These are phyloP conservation scores for Glaucomys volans DNA, from an alignment of 2,113 vertebrate genomes.

Conservation along the genomic window DNA sequence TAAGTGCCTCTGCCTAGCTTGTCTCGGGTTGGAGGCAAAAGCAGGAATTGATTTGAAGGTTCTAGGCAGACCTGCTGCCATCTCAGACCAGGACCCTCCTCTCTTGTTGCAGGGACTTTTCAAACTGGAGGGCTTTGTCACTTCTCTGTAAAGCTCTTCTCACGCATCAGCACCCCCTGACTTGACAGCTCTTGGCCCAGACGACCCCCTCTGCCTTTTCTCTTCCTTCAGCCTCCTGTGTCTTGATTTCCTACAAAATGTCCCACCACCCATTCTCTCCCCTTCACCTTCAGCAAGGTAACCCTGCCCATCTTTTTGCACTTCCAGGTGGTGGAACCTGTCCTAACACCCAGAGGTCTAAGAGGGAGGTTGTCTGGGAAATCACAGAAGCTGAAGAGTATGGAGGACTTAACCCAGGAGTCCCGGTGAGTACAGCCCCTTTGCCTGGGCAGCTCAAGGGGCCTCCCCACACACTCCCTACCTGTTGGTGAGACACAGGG, in stretches of 20 bases:
- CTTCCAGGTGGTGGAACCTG: conserved; percentile 54
- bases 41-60: background rate
- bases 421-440: conserved; percentile 71
- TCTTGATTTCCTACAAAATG: background rate
- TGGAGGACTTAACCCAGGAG: background rate
- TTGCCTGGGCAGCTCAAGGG: background rate
- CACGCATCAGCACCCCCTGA: background rate
- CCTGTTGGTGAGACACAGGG: background rate
- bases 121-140: background rate
- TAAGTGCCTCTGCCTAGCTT: background rate
- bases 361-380: background rate
- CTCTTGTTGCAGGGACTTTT: background rate
- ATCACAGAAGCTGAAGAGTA: background rate
- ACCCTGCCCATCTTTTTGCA: conserved; percentile 51
- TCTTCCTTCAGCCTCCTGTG: background rate
- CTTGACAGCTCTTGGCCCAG: background rate
- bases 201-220: background rate
- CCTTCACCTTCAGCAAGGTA: conserved; percentile 14
- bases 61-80: background rate
- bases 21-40: background rate
- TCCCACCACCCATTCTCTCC: background rate
- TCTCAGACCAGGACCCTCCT: background rate
- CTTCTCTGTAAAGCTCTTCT: background rate
- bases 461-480: background rate
- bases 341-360: background rate